A percentile compares a stretch with the other conserved stretches of the same genome.
phyloP scores from a whole-genome alignment of 2,797 vertebrate genomes.

The Bufotes viridis region DNA sequence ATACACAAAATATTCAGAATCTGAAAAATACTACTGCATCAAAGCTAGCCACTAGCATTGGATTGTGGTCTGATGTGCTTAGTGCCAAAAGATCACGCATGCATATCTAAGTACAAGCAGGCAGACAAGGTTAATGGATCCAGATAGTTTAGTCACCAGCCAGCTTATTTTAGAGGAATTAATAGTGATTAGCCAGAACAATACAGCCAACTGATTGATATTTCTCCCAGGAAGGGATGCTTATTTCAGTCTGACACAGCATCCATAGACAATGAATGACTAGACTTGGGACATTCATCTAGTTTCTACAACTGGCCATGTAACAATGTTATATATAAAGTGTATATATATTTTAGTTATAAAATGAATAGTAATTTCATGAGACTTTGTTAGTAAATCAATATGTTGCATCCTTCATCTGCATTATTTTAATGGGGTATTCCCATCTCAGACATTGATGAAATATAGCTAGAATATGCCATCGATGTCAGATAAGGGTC shows the following conservation, averaged over 20 bases:
- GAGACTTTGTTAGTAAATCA: too few species aligned
- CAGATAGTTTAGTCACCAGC: not conserved
- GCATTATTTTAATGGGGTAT: too few species aligned
- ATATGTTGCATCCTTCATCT: too few species aligned
- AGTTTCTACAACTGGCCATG: too few species aligned
- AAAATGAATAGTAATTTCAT: too few species aligned
- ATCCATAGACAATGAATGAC: not conserved
- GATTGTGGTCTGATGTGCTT: not conserved
- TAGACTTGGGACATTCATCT: not conserved
- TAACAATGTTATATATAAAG: too few species aligned
- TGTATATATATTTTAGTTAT: too few species aligned
- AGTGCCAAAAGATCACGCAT: not conserved
- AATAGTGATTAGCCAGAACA: not conserved
- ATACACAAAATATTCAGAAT: not conserved
- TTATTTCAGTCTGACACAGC: not conserved
- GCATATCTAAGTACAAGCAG: slow-evolving; percentile 7
- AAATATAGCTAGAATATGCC: too few species aligned
- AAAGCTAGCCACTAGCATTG: not conserved
- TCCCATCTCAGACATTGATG: too few species aligned
- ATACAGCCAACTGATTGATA: not conserved
- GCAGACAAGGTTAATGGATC: not conserved
- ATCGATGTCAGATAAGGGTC: too few species aligned
- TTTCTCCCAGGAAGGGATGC: not conserved
- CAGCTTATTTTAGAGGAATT: not conserved
- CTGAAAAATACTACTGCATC: not conserved